phyloP scores from a whole-genome alignment of 1,140 invertebrate genomes.

The Muscidifurax raptorellus region DNA sequence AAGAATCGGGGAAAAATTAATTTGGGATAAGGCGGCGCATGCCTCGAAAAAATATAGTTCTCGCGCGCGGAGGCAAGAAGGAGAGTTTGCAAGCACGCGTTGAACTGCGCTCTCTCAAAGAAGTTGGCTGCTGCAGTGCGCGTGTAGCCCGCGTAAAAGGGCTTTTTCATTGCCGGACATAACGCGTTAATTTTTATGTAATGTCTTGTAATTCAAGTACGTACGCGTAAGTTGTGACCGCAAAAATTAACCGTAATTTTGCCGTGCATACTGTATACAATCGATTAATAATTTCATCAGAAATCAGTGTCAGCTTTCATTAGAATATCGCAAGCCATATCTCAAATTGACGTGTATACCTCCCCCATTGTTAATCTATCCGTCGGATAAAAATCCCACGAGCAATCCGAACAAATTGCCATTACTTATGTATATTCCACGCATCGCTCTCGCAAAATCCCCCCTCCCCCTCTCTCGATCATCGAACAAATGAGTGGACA shows the following conservation, averaged over 20 bases:
- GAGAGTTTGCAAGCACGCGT: constrained; percentile 17
- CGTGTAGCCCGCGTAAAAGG: not conserved
- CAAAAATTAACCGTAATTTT: too few relatives aligned
- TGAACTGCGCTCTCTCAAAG: constrained; percentile 7
- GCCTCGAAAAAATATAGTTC: constrained; percentile 5
- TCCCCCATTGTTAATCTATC: not conserved
- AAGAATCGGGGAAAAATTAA: constrained; percentile 47
- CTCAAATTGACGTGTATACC: not conserved
- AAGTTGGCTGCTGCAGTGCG: not conserved
- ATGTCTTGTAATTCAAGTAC: too few relatives aligned
- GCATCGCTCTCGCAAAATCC: not conserved
- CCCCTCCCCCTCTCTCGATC: not conserved
- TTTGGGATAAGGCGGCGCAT: constrained; percentile 23
- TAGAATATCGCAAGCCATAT: constrained; percentile 1
- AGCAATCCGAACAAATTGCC: constrained; percentile 10
- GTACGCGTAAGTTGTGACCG: too few relatives aligned
- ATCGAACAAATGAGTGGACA: constrained; percentile 35
- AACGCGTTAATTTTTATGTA: not conserved
- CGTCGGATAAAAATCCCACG: not conserved
- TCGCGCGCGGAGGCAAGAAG: not conserved
- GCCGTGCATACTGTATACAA: too few relatives aligned
- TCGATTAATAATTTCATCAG: too few relatives aligned
- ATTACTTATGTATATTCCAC: constrained; percentile 16
- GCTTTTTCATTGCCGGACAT: not conserved
- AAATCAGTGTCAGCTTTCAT: not conserved